These are phyloP conservation scores for Quiscalus mexicanus DNA, from an alignment of 2,113 vertebrate species.

Conservation along the genomic window DNA sequence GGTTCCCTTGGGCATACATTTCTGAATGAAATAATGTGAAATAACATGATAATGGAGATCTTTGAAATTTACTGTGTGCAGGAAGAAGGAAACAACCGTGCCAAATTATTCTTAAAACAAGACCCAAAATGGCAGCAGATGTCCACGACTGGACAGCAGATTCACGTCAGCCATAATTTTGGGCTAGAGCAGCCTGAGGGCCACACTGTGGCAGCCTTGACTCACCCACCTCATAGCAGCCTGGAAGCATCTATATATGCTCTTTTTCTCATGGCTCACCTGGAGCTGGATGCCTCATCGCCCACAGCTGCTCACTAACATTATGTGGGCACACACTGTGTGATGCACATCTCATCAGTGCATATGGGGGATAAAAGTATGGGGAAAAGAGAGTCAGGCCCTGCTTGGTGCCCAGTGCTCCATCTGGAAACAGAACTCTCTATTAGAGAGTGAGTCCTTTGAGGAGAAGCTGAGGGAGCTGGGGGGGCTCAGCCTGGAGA, in stretches of 20 bases:
- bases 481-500: neutral
- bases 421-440: neutral
- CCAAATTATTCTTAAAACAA: neutral
- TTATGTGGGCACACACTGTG: rapidly evolving
- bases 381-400: neutral
- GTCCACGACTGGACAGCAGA: rapidly evolving
- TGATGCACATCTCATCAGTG: neutral
- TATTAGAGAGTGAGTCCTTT: neutral
- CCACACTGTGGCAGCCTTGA: neutral
- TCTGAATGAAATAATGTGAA: neutral
- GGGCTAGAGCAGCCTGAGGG: neutral
- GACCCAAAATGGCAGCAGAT: neutral
- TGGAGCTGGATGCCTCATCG: neutral
- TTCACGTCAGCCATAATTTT: neutral
- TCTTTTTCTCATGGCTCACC: neutral
- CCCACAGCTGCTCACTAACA: neutral
- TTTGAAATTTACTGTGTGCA: neutral
- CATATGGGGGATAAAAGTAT: rapidly evolving
- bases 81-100: neutral
- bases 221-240: neutral
- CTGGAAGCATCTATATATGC: neutral
- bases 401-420: neutral
- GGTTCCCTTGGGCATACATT: neutral
- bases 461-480: neutral
- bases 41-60: neutral